Percentiles rank a stretch among this genome's conserved stretches.
phyloP scores from a whole-genome alignment of 1,140 invertebrate genomes.

The Drosophila trapezifrons region DNA sequence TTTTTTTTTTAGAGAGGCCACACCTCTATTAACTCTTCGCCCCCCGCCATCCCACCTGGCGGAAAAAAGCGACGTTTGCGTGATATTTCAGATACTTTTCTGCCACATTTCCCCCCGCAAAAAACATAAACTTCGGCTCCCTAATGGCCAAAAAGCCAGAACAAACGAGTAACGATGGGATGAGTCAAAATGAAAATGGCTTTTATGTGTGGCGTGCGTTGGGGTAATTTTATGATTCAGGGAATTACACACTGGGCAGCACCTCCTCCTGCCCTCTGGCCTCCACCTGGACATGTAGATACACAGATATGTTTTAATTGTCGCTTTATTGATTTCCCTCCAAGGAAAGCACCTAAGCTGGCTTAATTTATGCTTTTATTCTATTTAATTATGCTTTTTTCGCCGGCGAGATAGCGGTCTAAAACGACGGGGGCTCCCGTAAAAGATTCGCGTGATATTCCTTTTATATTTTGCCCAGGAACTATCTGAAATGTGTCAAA shows the following conservation, averaged over 20 bases:
- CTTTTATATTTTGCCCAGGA: constrained; percentile 21
- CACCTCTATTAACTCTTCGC: constrained; percentile 65
- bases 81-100: constrained; percentile 38
- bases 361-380: constrained; percentile 54
- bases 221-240: constrained; percentile 76
- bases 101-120: constrained; percentile 7
- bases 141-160: constrained; percentile 36
- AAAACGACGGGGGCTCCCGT: constrained; percentile 12
- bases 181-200: constrained; percentile 75
- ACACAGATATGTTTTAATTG: constrained; percentile 55
- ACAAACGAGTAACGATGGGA: constrained; percentile 12
- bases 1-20: constrained; percentile 69
- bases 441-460: constrained; percentile 35
- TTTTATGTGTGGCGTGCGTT: constrained; percentile 77
- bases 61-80: constrained; percentile 48
- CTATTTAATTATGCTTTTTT: constrained; percentile 52
- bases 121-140: constrained; percentile 56
- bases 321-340: constrained; percentile 49
- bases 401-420: constrained; percentile 10
- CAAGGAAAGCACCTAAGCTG: constrained; percentile 40
- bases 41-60: constrained; percentile 10
- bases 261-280: background rate
- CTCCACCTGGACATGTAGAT: constrained; percentile 37
- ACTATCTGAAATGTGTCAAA: constrained; percentile 49
- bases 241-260: constrained; percentile 53